These are phyloP conservation scores for Trilocha varians DNA, from an alignment of 2,888 invertebrate species.

Conservation along the genomic window DNA sequence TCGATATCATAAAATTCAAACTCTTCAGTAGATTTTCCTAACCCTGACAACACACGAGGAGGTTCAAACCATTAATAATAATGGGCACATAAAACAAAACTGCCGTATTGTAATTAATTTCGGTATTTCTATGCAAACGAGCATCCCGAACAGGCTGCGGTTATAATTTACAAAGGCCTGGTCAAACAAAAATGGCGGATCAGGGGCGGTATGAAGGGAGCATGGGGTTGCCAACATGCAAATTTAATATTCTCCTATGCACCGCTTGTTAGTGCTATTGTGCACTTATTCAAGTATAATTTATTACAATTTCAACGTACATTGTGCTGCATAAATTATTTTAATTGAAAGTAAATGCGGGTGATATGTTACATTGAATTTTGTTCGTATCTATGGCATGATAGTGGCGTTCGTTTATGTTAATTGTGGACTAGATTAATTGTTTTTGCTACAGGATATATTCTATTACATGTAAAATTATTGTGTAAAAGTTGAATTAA, in stretches of 20 bases:
- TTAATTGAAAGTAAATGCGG: slow-evolving; percentile 69
- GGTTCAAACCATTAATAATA: slow-evolving; percentile 1
- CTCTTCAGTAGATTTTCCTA: no score
- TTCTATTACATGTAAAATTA: no score
- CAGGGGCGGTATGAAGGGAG: slow-evolving; percentile 37
- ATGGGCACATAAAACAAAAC: neutral
- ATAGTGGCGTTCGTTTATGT: no score
- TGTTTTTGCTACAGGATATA: no score
- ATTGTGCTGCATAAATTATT: slow-evolving; percentile 49
- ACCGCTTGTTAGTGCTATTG: slow-evolving; percentile 57
- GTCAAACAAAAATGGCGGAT: slow-evolving; percentile 6
- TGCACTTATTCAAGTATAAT: slow-evolving; percentile 63
- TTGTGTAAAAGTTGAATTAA: no score
- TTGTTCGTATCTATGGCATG: slow-evolving; percentile 1
- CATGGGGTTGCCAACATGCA: slow-evolving; percentile 62
- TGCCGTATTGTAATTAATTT: neutral
- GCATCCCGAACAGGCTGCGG: neutral
- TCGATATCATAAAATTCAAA: no score
- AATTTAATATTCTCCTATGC: slow-evolving; percentile 60
- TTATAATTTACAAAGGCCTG: neutral
- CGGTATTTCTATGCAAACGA: neutral
- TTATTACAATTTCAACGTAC: slow-evolving; percentile 45
- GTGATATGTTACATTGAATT: slow-evolving; percentile 7
- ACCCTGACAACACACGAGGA: neutral
- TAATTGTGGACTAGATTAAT: no score